Evolutionary conservation across 2,113 vertebrate species (phyloP).

Genomic region (Paradoxurus hermaphroditus): DNA sequence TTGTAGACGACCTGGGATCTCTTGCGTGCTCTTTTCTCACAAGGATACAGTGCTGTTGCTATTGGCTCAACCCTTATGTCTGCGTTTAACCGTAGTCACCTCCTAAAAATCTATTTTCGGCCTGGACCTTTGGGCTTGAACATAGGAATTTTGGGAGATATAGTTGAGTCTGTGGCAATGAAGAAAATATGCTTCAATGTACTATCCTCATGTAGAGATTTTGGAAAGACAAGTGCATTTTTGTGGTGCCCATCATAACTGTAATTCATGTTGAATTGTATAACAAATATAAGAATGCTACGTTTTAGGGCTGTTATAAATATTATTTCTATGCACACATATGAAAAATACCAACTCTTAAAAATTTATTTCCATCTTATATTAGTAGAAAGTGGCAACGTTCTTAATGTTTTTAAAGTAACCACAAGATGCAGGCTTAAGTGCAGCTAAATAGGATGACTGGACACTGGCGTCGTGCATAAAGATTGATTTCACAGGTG

Average conservation of each 20-base stretch:
- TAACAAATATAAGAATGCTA: neutral
- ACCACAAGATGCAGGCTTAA: neutral
- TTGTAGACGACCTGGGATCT: accelerated
- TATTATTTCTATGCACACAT: neutral
- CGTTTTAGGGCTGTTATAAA: neutral
- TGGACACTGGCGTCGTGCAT: accelerated
- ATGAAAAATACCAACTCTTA: neutral
- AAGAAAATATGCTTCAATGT: neutral
- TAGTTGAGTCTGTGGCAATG: neutral
- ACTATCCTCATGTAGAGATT: neutral
- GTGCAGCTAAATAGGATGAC: neutral
- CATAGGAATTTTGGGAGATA: neutral
- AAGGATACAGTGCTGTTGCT: neutral
- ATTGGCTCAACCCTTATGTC: neutral
- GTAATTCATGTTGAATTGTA: neutral
- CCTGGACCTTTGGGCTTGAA: neutral
- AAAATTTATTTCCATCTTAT: neutral
- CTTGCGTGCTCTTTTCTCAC: neutral
- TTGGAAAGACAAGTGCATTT: neutral
- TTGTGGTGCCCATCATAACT: neutral
- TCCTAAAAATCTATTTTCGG: neutral
- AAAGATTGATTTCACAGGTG: neutral
- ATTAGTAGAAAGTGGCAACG: neutral
- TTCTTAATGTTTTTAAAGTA: neutral
- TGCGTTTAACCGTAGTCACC: neutral